Evolutionary conservation across 2,113 vertebrate species (phyloP), one percentile per base, ranked within the genome.

Genomic region (Catharus bicknelli): DNA sequence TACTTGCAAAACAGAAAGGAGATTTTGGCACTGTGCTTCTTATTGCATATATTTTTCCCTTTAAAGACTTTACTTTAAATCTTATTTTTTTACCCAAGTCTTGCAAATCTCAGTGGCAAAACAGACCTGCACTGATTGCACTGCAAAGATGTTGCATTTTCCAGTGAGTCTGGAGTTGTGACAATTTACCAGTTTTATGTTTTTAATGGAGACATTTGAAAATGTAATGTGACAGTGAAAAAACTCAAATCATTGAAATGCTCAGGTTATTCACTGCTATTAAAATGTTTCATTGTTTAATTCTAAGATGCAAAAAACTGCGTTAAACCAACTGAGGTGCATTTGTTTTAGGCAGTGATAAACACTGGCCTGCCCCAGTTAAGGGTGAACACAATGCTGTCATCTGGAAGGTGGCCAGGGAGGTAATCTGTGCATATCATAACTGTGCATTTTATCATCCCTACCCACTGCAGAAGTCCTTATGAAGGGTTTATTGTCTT

Each of bases 31-130:
- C 38, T 26, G 14, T 76, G 36, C 15, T 34, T 57, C 77, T 94
- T 68, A 84, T 30, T 93, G 86, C 94, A 84, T 76, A 19, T 95
- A 42, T 92, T 94, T 95, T 94, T 91, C 93, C 78, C 84, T 78
- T 93, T 77, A 90, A 94, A 92, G 40, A 68, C 20, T 83, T 89
- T 19, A 22, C n/a, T 75, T 95, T 54, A 40, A 68, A 23, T 36
- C 5, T 50, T 23, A 20, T 23, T 64, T 67, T 66, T 64, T 62
- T 40, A 70, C 40, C 26, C 55, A 30, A 47, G 50, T 64, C 27
- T 86, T 6, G 0, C 50, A 69, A 51, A 77, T 66, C 48, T 83
- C 59, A 55, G 72, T 40, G 57, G 36, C 53, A 67, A 63, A 53
- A 48, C 34, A 45, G 58, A 73, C 54, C 64, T 76, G 63, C 45